Evolutionary conservation across 2,888 invertebrate genomes (phyloP), one percentile per base, ranked within the genome.

Genomic region (Priapulus caudatus): DNA sequence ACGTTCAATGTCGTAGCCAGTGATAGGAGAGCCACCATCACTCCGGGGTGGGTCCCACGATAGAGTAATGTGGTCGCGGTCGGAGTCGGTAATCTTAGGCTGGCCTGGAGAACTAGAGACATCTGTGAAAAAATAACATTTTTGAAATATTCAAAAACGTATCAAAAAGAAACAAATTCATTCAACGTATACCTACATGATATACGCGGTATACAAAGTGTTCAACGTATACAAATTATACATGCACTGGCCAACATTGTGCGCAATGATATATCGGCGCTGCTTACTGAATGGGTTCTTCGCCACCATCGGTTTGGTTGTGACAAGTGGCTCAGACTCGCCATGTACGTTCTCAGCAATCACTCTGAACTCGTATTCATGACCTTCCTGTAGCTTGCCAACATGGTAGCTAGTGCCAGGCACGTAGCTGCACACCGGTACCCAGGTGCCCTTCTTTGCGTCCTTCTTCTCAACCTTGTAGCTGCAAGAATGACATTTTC

Each of bases 381-480:
- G 71, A 54, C 68, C 74, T 59, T 65, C 70, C 57, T 64, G 33
- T 33, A 33, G n/a, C 33, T 33, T 33, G 33, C n/a, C n/a, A 10
- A 33, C 33, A 10, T 10, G 10, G 33, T 33, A 33, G 10, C n/a
- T n/a, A n/a, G 33, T 33, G 10, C 33, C 33, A 10, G 33, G 33
- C 33, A 33, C 33, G 33, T 33, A 33, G 33, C 33, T 33, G n/a
- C 89, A 90, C 16, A 87, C 85, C 18, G 92, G 91, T 47, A 90
- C 83, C 93, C 93, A 93, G 56, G 91, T 80, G 77, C 91, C 81
- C 60, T 84, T 88, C 66, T 90, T 88, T 56, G 86, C 82, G 68
- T 98, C 97, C 81, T 90, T 86, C 75, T 97, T 95, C 69, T 98
- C 98, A 3, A 98, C 86, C 43, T 85, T 78, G 68, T 98, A 98